Conservation (phyloP, 2,113 vertebrate species). For the Oryzias javanicus region DNA sequence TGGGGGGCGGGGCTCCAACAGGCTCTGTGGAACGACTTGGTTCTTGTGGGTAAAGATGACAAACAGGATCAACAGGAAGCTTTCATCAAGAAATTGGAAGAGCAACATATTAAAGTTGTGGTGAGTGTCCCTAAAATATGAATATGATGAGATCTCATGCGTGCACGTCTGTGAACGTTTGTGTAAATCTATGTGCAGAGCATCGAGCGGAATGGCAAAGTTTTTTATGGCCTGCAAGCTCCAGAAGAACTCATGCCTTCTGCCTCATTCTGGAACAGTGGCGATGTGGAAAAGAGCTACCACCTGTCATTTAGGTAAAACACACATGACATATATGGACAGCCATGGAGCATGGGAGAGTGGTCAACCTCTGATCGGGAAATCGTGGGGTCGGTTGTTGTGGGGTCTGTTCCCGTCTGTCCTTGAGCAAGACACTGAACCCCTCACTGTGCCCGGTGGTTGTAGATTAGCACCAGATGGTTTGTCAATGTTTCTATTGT, state of each 20-base stretch:
- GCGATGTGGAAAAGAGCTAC: not conserved
- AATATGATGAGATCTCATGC: not conserved
- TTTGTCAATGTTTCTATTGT: not conserved
- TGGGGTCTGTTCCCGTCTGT: too few relatives aligned
- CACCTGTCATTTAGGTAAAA: conserved; percentile 76
- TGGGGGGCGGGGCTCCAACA: conserved; percentile 4
- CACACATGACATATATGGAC: not conserved
- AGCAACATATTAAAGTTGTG: conserved; percentile 76
- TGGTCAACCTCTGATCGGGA: too few relatives aligned
- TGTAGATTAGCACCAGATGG: too few relatives aligned
- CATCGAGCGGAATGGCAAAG: conserved; percentile 63
- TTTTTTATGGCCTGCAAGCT: conserved; percentile 83
- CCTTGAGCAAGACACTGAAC: too few relatives aligned
- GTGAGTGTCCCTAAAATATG: conserved; percentile 68
- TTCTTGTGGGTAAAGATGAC: conserved; percentile 4
- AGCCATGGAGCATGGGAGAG: too few relatives aligned
- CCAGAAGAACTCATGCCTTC: conserved; percentile 68
- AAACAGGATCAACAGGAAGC: conserved; percentile 30
- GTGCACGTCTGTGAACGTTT: conserved; percentile 1
- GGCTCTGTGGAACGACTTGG: conserved; percentile 23
- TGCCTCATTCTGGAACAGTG: conserved; percentile 76
- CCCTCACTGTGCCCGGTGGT: too few relatives aligned
- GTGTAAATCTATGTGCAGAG: conserved; percentile 57
- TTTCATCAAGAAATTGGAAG: conserved; percentile 76
- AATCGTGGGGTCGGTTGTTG: too few relatives aligned